Conservation (phyloP, 2,888 invertebrate genomes). For the Parascotia fuliginaria region DNA sequence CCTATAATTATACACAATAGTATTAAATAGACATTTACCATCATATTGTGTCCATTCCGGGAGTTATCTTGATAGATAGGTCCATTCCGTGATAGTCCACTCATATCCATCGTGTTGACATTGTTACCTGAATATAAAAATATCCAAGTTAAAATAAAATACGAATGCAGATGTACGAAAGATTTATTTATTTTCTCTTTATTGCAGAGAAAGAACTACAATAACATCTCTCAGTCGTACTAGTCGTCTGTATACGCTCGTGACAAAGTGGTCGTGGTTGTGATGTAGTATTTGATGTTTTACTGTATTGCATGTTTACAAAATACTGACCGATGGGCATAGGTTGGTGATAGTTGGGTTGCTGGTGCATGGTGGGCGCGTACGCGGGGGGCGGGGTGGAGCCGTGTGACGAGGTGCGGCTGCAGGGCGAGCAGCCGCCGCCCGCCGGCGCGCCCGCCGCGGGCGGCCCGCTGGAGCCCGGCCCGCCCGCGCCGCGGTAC, state of each 20-base stretch:
- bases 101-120: constrained; percentile 77
- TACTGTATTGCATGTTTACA: too few relatives aligned
- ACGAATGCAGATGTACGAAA: not conserved
- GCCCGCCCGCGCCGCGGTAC: constrained; percentile 91
- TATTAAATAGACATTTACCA: too few relatives aligned
- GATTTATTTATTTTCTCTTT: too few relatives aligned
- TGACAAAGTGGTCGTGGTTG: too few relatives aligned
- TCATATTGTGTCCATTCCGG: constrained; percentile 80
- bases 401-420: constrained; percentile 80
- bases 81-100: constrained; percentile 75
- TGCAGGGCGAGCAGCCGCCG: constrained; percentile 90
- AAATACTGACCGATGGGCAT: constrained; percentile 47
- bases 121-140: constrained; percentile 63
- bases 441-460: constrained; percentile 87
- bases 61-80: constrained; percentile 81
- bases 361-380: constrained; percentile 45
- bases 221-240: too few relatives aligned
- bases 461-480: constrained; percentile 83
- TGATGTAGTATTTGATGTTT: too few relatives aligned
- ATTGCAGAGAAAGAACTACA: too few relatives aligned
- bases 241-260: too few relatives aligned
- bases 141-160: not conserved
- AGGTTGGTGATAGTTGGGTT: constrained; percentile 54
- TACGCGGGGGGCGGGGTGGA: constrained; percentile 76
- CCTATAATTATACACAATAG: too few relatives aligned